Evolutionary conservation across 2,888 invertebrate species (phyloP).

Genomic region (Heliconius erato): DNA sequence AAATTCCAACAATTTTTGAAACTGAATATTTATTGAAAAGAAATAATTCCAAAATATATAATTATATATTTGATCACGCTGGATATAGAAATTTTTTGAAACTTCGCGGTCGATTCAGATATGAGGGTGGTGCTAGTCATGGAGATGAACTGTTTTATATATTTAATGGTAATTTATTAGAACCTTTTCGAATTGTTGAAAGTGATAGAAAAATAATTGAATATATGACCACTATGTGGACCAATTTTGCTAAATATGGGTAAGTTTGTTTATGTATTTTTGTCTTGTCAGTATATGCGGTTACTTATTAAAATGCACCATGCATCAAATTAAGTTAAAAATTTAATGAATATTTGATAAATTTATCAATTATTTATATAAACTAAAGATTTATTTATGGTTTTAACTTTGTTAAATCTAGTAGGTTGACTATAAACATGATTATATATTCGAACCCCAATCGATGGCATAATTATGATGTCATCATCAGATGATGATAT

Average conservation of each 20-base stretch:
- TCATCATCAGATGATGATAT: background rate
- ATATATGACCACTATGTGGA: slow-evolving; percentile 74
- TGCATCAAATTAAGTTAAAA: background rate
- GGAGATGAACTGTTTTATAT: slow-evolving; percentile 78
- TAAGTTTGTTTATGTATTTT: slow-evolving; percentile 53
- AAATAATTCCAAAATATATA: slow-evolving; percentile 64
- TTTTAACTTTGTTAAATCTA: no score
- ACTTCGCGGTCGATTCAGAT: slow-evolving; percentile 59
- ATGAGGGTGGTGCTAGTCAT: slow-evolving; percentile 70
- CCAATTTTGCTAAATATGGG: slow-evolving; percentile 80
- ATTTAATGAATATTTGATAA: background rate
- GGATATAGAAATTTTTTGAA: slow-evolving; percentile 75
- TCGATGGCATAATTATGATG: background rate
- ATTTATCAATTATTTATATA: no score
- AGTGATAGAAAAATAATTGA: slow-evolving; percentile 68
- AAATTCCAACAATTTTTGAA: slow-evolving; percentile 72
- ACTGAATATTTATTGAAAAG: slow-evolving; percentile 59
- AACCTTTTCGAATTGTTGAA: slow-evolving; percentile 63
- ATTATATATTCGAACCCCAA: background rate
- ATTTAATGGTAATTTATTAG: slow-evolving; percentile 65
- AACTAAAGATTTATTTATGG: no score
- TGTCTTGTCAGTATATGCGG: background rate
- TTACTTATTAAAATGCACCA: background rate
- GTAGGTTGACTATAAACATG: background rate
- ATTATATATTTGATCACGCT: slow-evolving; percentile 73